Conservation (phyloP, 2,113 vertebrate genomes). For the Dicaeum eximium region DNA sequence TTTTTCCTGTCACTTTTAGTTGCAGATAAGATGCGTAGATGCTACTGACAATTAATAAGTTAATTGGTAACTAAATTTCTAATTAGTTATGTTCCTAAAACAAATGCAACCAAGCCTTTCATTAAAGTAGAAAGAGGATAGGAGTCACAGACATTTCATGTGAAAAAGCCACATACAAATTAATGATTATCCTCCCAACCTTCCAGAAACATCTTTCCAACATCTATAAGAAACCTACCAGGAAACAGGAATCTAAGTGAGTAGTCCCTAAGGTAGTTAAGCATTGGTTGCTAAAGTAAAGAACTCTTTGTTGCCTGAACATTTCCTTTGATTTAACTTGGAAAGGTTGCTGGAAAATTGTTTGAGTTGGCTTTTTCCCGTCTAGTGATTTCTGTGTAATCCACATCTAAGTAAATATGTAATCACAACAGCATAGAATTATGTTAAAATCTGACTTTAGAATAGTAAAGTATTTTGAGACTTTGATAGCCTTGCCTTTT, state of each 20-base stretch:
- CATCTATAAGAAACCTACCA: not conserved
- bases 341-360: slow-evolving; percentile 6
- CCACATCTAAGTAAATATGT: not conserved
- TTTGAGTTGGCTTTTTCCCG: not conserved
- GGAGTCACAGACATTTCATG: not conserved
- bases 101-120: not conserved
- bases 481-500: not conserved
- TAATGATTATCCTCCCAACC: not conserved
- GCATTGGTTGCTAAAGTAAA: slow-evolving; percentile 16
- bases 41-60: not conserved
- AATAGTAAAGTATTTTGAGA: not conserved
- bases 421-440: not conserved
- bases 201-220: not conserved
- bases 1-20: not conserved
- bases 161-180: not conserved
- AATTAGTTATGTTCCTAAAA: not conserved
- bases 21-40: not conserved
- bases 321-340: slow-evolving; percentile 36
- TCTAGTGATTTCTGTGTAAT: not conserved
- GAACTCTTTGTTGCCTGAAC: slow-evolving; percentile 10
- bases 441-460: not conserved
- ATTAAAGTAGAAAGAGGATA: not conserved
- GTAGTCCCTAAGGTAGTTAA: not conserved
- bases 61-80: not conserved
- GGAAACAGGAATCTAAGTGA: slow-evolving; percentile 4